These are phyloP conservation scores for Melanotaenia nigrans DNA, from an alignment of 2,797 vertebrate genomes.

Conservation along the genomic window DNA sequence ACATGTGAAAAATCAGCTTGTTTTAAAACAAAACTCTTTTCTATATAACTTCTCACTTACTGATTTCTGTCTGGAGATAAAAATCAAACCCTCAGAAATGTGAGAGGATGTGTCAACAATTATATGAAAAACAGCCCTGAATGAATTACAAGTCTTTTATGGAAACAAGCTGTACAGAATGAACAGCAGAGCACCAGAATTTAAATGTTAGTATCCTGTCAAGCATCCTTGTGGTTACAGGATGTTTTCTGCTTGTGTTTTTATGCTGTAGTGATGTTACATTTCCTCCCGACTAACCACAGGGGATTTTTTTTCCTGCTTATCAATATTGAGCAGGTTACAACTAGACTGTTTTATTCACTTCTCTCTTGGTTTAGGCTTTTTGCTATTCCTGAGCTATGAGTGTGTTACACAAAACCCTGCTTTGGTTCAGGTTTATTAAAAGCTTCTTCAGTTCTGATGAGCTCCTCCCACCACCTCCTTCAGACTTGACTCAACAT, in stretches of 20 bases:
- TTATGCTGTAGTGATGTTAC: background rate
- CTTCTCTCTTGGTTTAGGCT: background rate
- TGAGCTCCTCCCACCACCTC: too few species aligned
- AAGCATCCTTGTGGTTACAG: background rate
- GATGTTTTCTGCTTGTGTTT: background rate
- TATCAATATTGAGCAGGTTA: constrained; percentile 11
- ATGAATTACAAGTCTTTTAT: background rate
- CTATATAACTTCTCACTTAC: background rate
- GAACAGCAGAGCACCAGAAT: background rate
- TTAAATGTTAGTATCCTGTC: background rate
- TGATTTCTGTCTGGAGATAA: constrained; percentile 4
- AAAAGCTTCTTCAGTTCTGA: background rate
- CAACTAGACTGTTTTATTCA: background rate
- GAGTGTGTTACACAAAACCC: constrained; percentile 14
- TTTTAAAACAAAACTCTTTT: background rate
- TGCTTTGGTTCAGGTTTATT: constrained; percentile 1
- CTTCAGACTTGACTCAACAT: too few species aligned
- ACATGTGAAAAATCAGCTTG: background rate
- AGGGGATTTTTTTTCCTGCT: constrained; percentile 1
- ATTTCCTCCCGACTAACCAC: background rate
- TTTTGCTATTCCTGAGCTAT: constrained; percentile 24
- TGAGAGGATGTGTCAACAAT: constrained; percentile 2
- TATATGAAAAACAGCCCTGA: background rate
- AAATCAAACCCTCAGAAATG: constrained; percentile 1
- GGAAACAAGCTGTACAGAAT: background rate